phyloP scores from a whole-genome alignment of 2,113 vertebrate species.

The Muntiacus muntjak region DNA sequence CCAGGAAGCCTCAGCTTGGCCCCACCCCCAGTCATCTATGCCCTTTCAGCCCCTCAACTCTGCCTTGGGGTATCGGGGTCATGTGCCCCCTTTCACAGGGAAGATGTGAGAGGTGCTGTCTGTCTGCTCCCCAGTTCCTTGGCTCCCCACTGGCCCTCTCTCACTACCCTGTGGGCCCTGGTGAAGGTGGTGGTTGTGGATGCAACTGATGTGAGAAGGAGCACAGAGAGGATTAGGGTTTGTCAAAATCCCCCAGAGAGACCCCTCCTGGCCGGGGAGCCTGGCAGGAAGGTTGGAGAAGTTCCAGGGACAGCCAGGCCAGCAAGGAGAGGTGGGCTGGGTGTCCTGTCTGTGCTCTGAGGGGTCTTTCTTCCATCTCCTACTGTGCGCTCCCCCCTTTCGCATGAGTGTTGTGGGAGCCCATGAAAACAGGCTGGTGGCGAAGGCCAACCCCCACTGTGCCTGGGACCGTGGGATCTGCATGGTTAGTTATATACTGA shows the following conservation, averaged over 20 bases:
- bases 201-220: not conserved
- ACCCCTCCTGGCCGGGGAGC: not conserved
- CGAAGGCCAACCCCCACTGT: not conserved
- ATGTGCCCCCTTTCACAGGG: not conserved
- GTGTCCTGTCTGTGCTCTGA: not conserved
- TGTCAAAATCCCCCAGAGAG: not conserved
- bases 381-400: fast-evolving
- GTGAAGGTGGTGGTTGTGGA: not conserved
- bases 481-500: too few relatives aligned
- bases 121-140: not conserved
- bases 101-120: not conserved
- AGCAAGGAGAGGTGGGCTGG: not conserved
- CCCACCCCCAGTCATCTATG: not conserved
- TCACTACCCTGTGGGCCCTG: not conserved
- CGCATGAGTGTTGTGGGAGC: not conserved
- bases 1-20: not conserved
- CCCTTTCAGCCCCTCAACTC: not conserved
- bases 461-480: not conserved
- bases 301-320: not conserved
- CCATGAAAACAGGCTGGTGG: too few relatives aligned
- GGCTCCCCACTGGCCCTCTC: not conserved
- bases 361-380: not conserved
- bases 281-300: not conserved
- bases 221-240: not conserved
- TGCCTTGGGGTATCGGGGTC: not conserved